phyloP scores from a whole-genome alignment of 2,888 invertebrate genomes.

The Reticulitermes lucifugus region DNA sequence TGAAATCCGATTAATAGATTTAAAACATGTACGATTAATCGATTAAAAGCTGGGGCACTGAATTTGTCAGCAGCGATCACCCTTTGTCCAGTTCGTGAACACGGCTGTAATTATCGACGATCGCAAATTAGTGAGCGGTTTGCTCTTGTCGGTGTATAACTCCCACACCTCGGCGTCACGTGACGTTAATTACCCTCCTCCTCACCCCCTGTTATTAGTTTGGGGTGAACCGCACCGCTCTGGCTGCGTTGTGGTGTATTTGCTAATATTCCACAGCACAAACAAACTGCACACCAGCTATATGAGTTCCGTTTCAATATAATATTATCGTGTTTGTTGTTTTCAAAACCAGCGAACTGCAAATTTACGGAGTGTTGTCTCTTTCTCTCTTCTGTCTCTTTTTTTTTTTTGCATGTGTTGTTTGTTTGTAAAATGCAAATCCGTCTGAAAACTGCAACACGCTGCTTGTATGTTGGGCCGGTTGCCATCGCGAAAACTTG shows the following conservation, averaged over 20 bases:
- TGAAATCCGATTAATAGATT: not conserved
- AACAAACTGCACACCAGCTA: not conserved
- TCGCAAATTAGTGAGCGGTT: conserved; percentile 40
- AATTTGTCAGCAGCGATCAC: not conserved
- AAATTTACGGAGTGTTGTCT: conserved; percentile 26
- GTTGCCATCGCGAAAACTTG: not conserved
- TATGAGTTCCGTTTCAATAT: conserved; percentile 36
- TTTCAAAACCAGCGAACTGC: conserved; percentile 30
- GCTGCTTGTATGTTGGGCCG: not conserved
- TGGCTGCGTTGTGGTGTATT: conserved; percentile 22
- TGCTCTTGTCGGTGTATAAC: conserved; percentile 13
- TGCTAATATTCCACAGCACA: conserved; percentile 13
- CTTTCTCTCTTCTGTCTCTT: conserved; percentile 2
- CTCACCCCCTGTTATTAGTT: conserved; percentile 30
- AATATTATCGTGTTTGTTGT: conserved; percentile 38
- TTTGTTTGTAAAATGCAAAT: conserved; percentile 40
- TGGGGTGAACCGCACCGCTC: conserved; percentile 29
- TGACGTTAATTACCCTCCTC: conserved; percentile 34
- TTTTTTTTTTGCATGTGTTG: conserved; percentile 1
- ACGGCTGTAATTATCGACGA: conserved; percentile 31
- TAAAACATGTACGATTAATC: not conserved
- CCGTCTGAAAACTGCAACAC: conserved; percentile 17
- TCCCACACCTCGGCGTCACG: conserved; percentile 34
- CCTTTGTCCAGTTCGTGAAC: not conserved
- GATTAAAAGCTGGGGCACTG: not conserved